A percentile compares a stretch with the other conserved stretches of the same genome.
Evolutionary conservation across 2,113 vertebrate species (phyloP).

Genomic region (Dicentrarchus labrax): DNA sequence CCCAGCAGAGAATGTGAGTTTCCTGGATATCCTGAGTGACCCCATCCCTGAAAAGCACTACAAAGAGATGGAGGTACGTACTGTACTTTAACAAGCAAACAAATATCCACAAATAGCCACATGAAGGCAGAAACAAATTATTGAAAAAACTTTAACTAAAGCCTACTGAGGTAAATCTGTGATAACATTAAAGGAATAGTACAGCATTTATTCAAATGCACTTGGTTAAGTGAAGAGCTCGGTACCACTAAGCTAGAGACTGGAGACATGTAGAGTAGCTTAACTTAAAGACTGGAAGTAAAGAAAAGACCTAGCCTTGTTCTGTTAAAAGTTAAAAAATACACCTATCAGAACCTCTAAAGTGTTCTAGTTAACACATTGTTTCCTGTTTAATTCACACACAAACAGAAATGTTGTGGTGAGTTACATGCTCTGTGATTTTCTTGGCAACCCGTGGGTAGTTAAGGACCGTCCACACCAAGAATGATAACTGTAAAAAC

Average conservation of each 20-base stretch:
- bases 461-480: too few relatives aligned
- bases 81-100: neutral
- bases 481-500: too few relatives aligned
- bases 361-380: too few relatives aligned
- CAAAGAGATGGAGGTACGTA: slow-evolving; percentile 80
- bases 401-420: too few relatives aligned
- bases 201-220: neutral
- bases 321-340: neutral
- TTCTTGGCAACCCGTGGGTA: too few relatives aligned
- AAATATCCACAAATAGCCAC: neutral
- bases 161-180: neutral
- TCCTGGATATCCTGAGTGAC: slow-evolving; percentile 85
- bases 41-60: slow-evolving; percentile 85
- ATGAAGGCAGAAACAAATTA: neutral
- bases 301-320: neutral
- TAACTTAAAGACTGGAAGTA: neutral
- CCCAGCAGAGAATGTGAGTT: slow-evolving; percentile 73
- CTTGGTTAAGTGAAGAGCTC: neutral
- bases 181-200: neutral
- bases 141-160: neutral
- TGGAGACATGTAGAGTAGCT: neutral
- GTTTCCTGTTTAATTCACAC: too few relatives aligned
- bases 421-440: too few relatives aligned
- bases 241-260: neutral
- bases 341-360: too few relatives aligned